Percentiles rank a stretch among this genome's conserved stretches.
These are phyloP conservation scores for Hoplias malabaricus DNA, from an alignment of 2,113 vertebrate species.

Conservation along the genomic window DNA sequence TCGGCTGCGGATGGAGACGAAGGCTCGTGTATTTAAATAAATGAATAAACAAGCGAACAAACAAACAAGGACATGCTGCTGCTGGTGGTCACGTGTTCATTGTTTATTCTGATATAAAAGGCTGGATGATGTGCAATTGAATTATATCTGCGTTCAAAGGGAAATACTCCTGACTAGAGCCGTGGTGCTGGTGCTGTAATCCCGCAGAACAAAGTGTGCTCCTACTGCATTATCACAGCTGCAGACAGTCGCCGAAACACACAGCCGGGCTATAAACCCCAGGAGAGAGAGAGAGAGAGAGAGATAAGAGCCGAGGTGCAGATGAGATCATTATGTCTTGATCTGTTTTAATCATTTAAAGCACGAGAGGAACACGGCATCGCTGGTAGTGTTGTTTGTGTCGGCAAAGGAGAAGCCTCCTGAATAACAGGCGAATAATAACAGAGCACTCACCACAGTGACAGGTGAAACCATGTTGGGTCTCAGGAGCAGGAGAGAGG, in stretches of 20 bases:
- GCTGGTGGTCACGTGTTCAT: constrained; percentile 50
- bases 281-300: too few relatives aligned
- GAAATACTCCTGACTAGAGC: background rate
- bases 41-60: background rate
- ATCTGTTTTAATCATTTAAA: too few relatives aligned
- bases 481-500: background rate
- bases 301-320: too few relatives aligned
- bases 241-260: background rate
- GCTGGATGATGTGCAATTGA: background rate
- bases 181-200: too few relatives aligned
- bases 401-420: background rate
- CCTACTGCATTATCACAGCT: background rate
- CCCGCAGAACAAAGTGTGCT: too few relatives aligned
- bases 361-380: too few relatives aligned
- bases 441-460: constrained; percentile 74
- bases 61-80: constrained; percentile 52
- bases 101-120: constrained; percentile 41
- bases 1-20: background rate
- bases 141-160: background rate
- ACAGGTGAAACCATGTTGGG: constrained; percentile 77
- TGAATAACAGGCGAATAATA: background rate
- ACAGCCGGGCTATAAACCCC: background rate
- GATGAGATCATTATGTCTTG: too few relatives aligned
- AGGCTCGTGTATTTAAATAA: background rate
- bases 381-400: too few relatives aligned